These are phyloP conservation scores for Papilio xuthus DNA, from an alignment of 1,140 invertebrate species.

Conservation along the genomic window DNA sequence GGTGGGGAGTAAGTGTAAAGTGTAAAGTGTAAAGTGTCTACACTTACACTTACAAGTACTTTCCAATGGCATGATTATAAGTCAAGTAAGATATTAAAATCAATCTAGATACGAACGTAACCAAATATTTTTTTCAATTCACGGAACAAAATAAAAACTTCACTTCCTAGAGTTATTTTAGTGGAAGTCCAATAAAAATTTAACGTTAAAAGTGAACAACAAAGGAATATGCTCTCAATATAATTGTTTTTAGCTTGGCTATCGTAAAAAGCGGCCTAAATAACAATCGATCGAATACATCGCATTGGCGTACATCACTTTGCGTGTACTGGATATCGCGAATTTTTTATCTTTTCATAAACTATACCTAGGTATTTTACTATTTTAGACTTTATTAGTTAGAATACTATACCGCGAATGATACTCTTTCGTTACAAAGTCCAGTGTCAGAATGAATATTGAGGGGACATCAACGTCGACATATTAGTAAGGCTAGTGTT, in stretches of 20 bases:
- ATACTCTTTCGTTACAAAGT: too few species aligned
- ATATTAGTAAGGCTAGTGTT: too few species aligned
- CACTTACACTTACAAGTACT: too few species aligned
- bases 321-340: neutral
- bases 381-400: too few species aligned
- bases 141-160: neutral
- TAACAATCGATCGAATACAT: neutral
- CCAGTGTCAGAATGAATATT: too few species aligned
- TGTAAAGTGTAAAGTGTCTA: too few species aligned
- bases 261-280: neutral
- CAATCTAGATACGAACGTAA: neutral
- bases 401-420: too few species aligned
- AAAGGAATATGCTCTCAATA: neutral
- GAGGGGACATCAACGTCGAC: too few species aligned
- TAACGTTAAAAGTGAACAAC: neutral
- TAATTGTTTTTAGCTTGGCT: neutral
- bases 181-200: neutral
- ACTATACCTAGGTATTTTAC: too few species aligned
- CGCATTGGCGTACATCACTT: neutral
- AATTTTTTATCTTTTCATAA: neutral
- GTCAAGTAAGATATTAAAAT: neutral
- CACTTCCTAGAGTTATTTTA: neutral
- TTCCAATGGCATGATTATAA: too few species aligned
- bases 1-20: neutral
- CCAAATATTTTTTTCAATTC: too few species aligned